Base-by-base conservation (phyloP, 1,140 invertebrate genomes). In the Drosophila sp. region DNA sequence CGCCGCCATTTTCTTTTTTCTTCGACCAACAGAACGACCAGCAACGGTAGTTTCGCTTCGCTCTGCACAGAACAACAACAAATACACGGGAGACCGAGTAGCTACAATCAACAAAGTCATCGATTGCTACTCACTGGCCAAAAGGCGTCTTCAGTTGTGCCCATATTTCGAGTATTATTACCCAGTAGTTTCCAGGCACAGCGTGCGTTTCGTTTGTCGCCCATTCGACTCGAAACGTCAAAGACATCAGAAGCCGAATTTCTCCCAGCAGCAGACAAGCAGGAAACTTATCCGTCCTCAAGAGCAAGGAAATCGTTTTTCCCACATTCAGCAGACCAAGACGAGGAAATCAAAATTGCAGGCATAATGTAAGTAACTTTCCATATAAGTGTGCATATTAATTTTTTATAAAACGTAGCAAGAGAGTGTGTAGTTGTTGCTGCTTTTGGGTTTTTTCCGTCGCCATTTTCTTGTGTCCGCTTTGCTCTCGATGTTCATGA, bases 1-100 rank as follows among this genome's bases (percentile, higher is more conserved):
- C 66, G 86, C 75, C 90, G 90, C 90, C 90, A 91, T 91, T 91
- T 91, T 91, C 80, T 91, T 90, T 91, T 91, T 76, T 91, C 77
- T 74, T 75, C 82, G 65, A 85, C 89, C 76, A 91, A 89, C 81
- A 89, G 84, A 82, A 82, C 65, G 60, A 74, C 73, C 70, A 91
- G 84, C 83, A 86, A 76, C 40, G 83, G 72, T 85, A 76, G 72
- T 85, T 71, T 76, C 66, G 90, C 87, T 89, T 91, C 78, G 70
- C 72, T 76, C 79, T 87, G 82, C 82, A 63, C 27, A 75, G 83
- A 86, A 86, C 84, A 79, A 60, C 79, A 84, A 64, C 84, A 84
- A 77, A 80, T 84, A 85, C 71, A 78, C 67, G 74, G 85, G 77
- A 80, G 84, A 66, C 68, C 32, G 69, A 65, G 58, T 64, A 65